phyloP scores from a whole-genome alignment of 2,113 vertebrate species.

The Myxocyprinus asiaticus region DNA sequence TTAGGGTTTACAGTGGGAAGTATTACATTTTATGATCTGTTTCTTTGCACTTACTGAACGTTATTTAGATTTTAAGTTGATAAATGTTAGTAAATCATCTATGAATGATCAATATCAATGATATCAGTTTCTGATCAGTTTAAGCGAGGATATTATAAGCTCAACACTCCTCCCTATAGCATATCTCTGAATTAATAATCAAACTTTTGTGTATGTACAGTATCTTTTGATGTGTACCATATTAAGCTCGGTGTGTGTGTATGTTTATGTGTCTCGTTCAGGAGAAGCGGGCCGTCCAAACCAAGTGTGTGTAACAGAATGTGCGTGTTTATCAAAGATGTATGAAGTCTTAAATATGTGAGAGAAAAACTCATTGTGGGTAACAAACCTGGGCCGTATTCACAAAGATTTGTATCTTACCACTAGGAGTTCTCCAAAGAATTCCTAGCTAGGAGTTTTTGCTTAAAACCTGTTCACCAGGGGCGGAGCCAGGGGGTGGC shows the following conservation, averaged over 20 bases:
- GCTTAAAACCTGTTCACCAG: too few relatives aligned
- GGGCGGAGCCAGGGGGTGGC: too few relatives aligned
- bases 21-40: constrained; percentile 21
- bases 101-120: neutral
- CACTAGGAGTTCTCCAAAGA: too few relatives aligned
- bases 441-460: too few relatives aligned
- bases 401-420: too few relatives aligned
- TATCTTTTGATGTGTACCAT: neutral
- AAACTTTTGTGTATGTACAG: neutral
- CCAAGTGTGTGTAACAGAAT: too few relatives aligned
- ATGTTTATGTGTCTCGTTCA: neutral
- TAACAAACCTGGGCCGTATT: neutral
- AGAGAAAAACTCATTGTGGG: neutral
- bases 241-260: neutral
- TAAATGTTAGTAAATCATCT: constrained; percentile 5
- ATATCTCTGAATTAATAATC: neutral
- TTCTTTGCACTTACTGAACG: constrained; percentile 1
- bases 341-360: neutral
- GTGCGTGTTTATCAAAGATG: neutral
- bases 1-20: neutral
- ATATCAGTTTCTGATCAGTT: neutral
- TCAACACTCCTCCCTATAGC: neutral
- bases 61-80: neutral
- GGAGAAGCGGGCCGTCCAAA: neutral
- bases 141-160: neutral